Base-by-base conservation (phyloP, 1,140 invertebrate genomes). In the Aphidius ervi region DNA sequence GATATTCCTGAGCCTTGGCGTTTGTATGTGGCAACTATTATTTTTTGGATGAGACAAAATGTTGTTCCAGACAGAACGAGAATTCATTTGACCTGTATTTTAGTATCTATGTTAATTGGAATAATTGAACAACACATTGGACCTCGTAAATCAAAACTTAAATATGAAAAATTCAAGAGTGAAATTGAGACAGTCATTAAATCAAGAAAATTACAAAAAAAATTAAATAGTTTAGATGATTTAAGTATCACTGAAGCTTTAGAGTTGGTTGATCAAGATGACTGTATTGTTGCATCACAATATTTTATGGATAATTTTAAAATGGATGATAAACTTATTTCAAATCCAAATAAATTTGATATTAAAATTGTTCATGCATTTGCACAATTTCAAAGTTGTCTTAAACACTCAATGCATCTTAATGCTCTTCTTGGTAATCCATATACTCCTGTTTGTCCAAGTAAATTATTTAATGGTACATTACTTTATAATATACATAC, bases 401-500 rank as follows among this genome's bases (percentile, higher is more conserved):
- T 89, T 23, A 82, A 77, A 46, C 82, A 87, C 54, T 70, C 84
- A 2, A 84, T 84, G 63, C 76, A 83, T 60, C 76, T 92, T 16
- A 91, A 91, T 79, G 74, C 74, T 1, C 67, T 91, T 31, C 77
- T 90, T n/a, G 71, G 78, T 31, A 76, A 74, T 63, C 86, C 85
- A 0, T 85, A 84, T 65, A 63, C 76, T 58, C 70, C 74, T 67
- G 80, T 81, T 43, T 73, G 75, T 45, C 79, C 87, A 69, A 81
- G 78, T 48, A 81, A 84, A 65, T 78, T 85, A 52, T 89, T 82
- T 64, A 87, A 89, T 77, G 89, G 89, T 1, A 87, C 87, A 6
- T 85, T 91, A 70, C 65, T 89, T 5, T 92, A 91, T 67, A 91
- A 91, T 81, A 74, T 89, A 7, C 85, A 83, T 65, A 69, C 75